Evolutionary conservation across 2,888 invertebrate species (phyloP), one percentile per base, ranked within the genome.

Genomic region (Strigamia maritima): DNA sequence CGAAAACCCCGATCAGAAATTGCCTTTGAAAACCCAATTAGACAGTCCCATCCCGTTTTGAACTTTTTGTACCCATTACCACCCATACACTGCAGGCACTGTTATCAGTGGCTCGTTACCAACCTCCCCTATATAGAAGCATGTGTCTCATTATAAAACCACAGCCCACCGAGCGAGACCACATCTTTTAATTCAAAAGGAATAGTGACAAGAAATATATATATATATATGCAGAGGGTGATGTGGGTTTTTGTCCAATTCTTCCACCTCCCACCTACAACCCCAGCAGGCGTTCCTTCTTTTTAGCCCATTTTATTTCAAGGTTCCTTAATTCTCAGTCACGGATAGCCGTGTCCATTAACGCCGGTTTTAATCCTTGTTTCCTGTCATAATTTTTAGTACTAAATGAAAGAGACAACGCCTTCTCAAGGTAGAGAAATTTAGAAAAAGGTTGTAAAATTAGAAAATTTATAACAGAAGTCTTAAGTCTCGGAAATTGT

Each of bases 371-470:
- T 65, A 65, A 65, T 65, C 60, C 60, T 65, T 65, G 60, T 22
- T 65, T 65, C 60, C 60, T 65, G 60, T 65, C 22, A 65, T 65
- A 65, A 65, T 65, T 65, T 65, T 65, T 65, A 65, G 60, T 65
- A 12, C 22, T 65, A 65, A 65, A 44, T 44, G 44, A 65, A 65
- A 24, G 22, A 22, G 60, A 4, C 60, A 65, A 65, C 60, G 60
- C 60, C 60, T 19, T 24, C 24, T 65, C 14, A 4, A 44, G 60
- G 14, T 12, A 22, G 60, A 65, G 22, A 49, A 49, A 49, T 10
- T 2, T 2, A 49, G 2, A 49, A 49, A 31, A 31, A 6, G 35
- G 10, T n/a, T n/a, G 3, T 6, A 6, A 6, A 35, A 35, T 35
- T 35, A 35, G 35, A 10, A 2, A 1, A 35, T 35, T 35, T 35